Base-by-base conservation (phyloP, 64 coral and sea anemone species). In the Pocillopora damicornis region DNA sequence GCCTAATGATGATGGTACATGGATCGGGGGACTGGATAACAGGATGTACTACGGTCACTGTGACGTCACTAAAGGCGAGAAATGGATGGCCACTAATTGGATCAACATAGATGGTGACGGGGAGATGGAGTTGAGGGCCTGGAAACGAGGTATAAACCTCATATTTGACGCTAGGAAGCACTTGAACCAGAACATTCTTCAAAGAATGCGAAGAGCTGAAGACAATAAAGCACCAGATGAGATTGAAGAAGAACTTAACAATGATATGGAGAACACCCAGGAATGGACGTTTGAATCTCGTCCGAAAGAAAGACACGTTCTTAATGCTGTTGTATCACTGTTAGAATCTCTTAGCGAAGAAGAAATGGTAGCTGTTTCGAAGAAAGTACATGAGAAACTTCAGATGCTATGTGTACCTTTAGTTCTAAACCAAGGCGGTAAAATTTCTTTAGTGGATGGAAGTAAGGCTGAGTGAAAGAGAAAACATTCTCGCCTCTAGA, bases 41-140 rank as follows among this genome's bases (percentile, higher is more conserved):
- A 88, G 80, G 58, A 89, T 88, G 69, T 66, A 93, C 74, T 83
- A 90, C 88, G 91, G 94, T 2, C 90, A 96, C 38, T 96, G 94
- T 76, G 91, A 96, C 88, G 88, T 94, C 77, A 96, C 14, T 35
- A 88, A 85, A 25, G 94, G 94, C 22, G 91, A 93, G 45, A 96
- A 96, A 84, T 96, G 94, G 94, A 64, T 96, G 13, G 94, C 94
- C 61, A 93, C 88, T 35, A 90, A 81, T 72, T 96, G 91, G 91
- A 83, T 96, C 8, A 96, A 96, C 58, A 79, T 96, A 34, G 87
- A 92, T n/a, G 94, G 94, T 15, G 94, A 96, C n/a, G 94, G 94
- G 11, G 87, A 87, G 30, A 77, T 58, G 56, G 86, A 88, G 2
- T 72, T 96, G 37, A 74, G 81, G 59, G 94, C 94, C 0, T 96